Evolutionary conservation across 2,113 vertebrate genomes (phyloP).

Genomic region (Felis catus): DNA sequence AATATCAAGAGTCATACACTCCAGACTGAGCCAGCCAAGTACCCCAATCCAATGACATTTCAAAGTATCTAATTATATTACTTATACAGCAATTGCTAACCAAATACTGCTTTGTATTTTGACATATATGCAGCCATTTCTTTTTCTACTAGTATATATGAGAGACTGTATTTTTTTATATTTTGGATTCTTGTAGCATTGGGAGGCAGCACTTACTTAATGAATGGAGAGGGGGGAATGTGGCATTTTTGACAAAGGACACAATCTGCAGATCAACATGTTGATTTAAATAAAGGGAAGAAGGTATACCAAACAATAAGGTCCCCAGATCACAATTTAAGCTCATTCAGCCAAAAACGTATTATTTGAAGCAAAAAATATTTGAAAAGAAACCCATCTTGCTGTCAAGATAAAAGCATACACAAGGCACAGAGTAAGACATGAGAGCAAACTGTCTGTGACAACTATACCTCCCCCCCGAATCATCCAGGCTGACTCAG

Average conservation of each 20-base stretch:
- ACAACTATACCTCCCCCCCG: neutral
- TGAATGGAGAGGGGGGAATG: neutral
- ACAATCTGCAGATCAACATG: neutral
- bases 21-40: no score
- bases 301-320: neutral
- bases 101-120: neutral
- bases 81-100: neutral
- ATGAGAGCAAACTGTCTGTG: neutral
- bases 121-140: neutral
- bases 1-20: no score
- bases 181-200: neutral
- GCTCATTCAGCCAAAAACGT: neutral
- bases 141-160: neutral
- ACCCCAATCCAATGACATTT: neutral
- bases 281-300: neutral
- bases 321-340: neutral
- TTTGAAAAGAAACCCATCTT: neutral
- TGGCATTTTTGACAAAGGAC: neutral
- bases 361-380: conserved; percentile 32
- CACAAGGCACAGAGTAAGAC: neutral
- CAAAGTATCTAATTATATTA: neutral
- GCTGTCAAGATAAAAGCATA: neutral
- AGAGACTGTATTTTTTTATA: neutral
- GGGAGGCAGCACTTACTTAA: neutral
- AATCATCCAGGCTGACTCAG: neutral